These are phyloP conservation scores for Conus canariensis DNA, from an alignment of 2,888 invertebrate genomes.

Conservation along the genomic window DNA sequence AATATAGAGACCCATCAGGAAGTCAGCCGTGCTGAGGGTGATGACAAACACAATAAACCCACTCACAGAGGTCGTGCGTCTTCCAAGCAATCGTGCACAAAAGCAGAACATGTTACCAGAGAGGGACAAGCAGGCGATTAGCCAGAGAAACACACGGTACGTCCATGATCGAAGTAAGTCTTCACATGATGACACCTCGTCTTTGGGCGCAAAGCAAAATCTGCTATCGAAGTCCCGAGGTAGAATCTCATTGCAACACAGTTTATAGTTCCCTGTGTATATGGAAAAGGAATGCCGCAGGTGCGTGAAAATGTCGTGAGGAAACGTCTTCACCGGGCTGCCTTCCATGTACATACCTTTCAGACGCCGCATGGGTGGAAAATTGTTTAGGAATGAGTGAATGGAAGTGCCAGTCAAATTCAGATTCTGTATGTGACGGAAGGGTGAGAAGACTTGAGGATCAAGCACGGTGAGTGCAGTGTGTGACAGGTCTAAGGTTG, in stretches of 20 bases:
- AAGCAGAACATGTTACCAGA: slow-evolving; percentile 1
- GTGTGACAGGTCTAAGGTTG: neutral
- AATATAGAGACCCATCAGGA: slow-evolving; percentile 62
- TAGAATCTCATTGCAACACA: neutral
- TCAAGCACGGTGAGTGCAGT: neutral
- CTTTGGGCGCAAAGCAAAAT: neutral
- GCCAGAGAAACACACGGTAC: slow-evolving; percentile 9
- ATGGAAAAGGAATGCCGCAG: neutral
- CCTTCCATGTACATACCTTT: neutral
- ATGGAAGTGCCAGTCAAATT: neutral
- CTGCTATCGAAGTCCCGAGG: neutral
- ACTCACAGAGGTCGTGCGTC: neutral
- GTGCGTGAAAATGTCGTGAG: neutral
- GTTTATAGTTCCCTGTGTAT: neutral
- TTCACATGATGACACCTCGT: neutral
- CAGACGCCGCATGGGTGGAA: neutral
- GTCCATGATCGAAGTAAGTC: neutral
- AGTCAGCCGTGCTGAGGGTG: slow-evolving; percentile 46
- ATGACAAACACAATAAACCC: slow-evolving; percentile 44
- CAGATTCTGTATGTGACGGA: neutral
- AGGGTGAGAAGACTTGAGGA: neutral
- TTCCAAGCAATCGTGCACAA: neutral
- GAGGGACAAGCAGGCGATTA: neutral
- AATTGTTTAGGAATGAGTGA: neutral
- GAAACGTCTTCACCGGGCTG: neutral